These are phyloP conservation scores for Palythoa grandiflora DNA, from an alignment of 92 coral and sea anemone genomes.

Conservation along the genomic window DNA sequence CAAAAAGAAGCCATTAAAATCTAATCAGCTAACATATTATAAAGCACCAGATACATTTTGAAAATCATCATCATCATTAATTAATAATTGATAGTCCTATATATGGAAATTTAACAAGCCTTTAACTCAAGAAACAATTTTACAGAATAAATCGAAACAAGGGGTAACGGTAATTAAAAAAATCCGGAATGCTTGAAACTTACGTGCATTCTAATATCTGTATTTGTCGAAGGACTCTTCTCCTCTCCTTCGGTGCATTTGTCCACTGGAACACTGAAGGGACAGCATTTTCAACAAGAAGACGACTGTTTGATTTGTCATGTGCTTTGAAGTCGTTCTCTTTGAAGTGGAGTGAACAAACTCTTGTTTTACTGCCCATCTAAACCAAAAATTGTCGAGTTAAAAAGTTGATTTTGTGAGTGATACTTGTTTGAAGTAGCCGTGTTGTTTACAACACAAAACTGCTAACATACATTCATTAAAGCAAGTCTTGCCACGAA, in stretches of 20 bases:
- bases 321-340: conserved; percentile 37
- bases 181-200: conserved; percentile 11
- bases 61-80: conserved; percentile 9
- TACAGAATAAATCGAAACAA: conserved; percentile 15
- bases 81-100: conserved; percentile 11
- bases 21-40: conserved; percentile 3
- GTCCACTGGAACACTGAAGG: conserved; percentile 50
- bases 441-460: conserved; percentile 17
- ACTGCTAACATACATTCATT: conserved; percentile 7
- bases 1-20: conserved; percentile 12
- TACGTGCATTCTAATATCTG: conserved; percentile 15
- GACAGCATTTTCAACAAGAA: conserved; percentile 40
- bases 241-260: conserved; percentile 46
- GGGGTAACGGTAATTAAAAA: conserved; percentile 14
- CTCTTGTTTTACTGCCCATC: conserved; percentile 43
- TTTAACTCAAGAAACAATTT: conserved; percentile 8
- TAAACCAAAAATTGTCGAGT: conserved; percentile 14
- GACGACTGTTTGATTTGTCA: conserved; percentile 9
- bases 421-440: conserved; percentile 11
- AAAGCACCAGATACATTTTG: conserved; percentile 9
- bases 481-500: conserved; percentile 15
- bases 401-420: conserved; percentile 12
- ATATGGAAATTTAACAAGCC: conserved; percentile 11
- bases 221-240: conserved; percentile 13
- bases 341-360: conserved; percentile 36